Conservation (phyloP, 92 coral and sea anemone species). For the Parazoanthus darwini region DNA sequence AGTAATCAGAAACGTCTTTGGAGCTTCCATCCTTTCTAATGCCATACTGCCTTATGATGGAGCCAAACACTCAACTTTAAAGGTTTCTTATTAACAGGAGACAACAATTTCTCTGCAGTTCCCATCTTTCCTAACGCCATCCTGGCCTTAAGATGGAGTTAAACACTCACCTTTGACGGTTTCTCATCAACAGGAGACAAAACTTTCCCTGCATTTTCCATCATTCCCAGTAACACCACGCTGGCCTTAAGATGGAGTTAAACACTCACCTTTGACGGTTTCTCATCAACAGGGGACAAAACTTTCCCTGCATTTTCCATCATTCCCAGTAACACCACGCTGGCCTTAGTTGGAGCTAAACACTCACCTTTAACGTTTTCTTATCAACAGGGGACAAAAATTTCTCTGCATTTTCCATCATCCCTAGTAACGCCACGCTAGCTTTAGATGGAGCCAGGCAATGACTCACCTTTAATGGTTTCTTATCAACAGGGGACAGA, state of each 20-base stretch:
- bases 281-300: slow-evolving; percentile 88
- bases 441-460: slow-evolving; percentile 21
- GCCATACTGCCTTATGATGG: no score
- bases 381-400: slow-evolving; percentile 94
- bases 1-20: slow-evolving; percentile 78
- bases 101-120: slow-evolving; percentile 77
- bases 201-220: slow-evolving; percentile 82
- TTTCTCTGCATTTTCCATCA: slow-evolving; percentile 86
- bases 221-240: slow-evolving; percentile 87
- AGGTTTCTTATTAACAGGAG: slow-evolving; percentile 89
- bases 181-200: slow-evolving; percentile 89
- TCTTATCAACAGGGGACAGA: slow-evolving; percentile 88
- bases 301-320: slow-evolving; percentile 55
- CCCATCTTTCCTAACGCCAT: slow-evolving; percentile 98
- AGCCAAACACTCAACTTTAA: slow-evolving; percentile 62
- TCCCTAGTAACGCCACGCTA: slow-evolving; percentile 78
- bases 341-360: slow-evolving; percentile 28
- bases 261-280: slow-evolving; percentile 78
- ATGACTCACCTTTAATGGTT: slow-evolving; percentile 78
- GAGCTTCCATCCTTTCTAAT: slow-evolving; percentile 85
- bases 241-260: slow-evolving; percentile 38
- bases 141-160: slow-evolving; percentile 38
- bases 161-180: slow-evolving; percentile 76
- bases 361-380: slow-evolving; percentile 78
- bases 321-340: slow-evolving; percentile 70